A percentile compares a stretch with the other conserved stretches of the same genome.
These are phyloP conservation scores for Leucania comma DNA, from an alignment of 2,888 invertebrate species.

Conservation along the genomic window DNA sequence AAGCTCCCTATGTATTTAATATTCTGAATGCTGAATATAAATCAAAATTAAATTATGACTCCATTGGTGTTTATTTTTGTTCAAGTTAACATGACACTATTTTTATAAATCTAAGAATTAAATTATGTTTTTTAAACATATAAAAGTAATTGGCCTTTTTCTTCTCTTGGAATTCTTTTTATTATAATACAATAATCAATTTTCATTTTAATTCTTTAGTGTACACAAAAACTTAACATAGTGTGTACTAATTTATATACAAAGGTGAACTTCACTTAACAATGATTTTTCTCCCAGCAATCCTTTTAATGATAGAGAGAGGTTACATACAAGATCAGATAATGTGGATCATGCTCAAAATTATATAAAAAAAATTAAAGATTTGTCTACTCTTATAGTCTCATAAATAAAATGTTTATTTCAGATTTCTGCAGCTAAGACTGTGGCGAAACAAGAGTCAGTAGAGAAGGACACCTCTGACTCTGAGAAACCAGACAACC, in stretches of 20 bases:
- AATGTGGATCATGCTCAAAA: not conserved
- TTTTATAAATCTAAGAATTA: not conserved
- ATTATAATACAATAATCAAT: too few relatives aligned
- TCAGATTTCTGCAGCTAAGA: slow-evolving; percentile 79
- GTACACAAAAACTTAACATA: too few relatives aligned
- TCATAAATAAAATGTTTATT: slow-evolving; percentile 48
- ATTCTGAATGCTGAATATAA: not conserved
- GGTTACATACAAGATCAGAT: not conserved
- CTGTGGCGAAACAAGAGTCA: slow-evolving; percentile 75
- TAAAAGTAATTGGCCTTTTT: not conserved
- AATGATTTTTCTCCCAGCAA: too few relatives aligned
- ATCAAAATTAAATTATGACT: not conserved
- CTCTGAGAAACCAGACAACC: slow-evolving; percentile 82
- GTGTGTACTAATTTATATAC: too few relatives aligned
- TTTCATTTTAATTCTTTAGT: too few relatives aligned
- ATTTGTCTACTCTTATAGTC: not conserved
- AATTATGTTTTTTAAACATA: slow-evolving; percentile 4
- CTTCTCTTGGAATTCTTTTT: not conserved
- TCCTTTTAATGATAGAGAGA: too few relatives aligned
- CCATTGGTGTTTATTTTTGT: slow-evolving; percentile 10
- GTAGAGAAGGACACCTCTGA: slow-evolving; percentile 82
- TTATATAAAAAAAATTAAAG: too few relatives aligned
- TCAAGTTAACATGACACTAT: not conserved
- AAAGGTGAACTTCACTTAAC: too few relatives aligned
- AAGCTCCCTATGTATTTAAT: not conserved